Evolutionary conservation across 2,113 vertebrate species (phyloP).

Genomic region (Tyto alba): DNA sequence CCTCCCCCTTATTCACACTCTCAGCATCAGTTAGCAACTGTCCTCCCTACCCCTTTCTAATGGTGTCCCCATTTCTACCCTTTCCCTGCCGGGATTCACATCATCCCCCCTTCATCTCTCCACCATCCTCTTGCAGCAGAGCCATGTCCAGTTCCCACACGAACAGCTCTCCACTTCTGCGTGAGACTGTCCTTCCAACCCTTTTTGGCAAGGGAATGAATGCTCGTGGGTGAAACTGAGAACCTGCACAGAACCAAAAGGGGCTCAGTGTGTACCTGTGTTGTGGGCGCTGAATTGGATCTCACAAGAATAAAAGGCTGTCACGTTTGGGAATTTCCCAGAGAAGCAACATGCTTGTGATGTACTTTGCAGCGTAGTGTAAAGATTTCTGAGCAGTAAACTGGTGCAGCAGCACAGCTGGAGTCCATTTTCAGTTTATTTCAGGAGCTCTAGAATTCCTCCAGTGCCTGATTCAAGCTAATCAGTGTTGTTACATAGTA

Average conservation of each 20-base stretch:
- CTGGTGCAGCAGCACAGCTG: constrained; percentile 17
- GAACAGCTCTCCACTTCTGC: background rate
- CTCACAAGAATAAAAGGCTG: background rate
- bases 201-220: background rate
- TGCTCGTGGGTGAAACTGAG: background rate
- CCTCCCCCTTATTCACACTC: background rate
- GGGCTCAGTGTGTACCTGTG: background rate
- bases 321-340: background rate
- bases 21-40: background rate
- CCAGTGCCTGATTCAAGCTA: background rate
- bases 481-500: constrained; percentile 3
- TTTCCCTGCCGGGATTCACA: fast-evolving
- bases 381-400: background rate
- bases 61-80: background rate
- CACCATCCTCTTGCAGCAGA: background rate
- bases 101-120: background rate
- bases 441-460: constrained; percentile 24
- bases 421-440: constrained; percentile 49
- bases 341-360: background rate
- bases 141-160: background rate
- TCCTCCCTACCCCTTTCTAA: background rate
- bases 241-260: fast-evolving
- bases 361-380: background rate
- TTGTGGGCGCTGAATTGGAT: fast-evolving
- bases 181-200: fast-evolving